These are phyloP conservation scores for Caerostris extrusa DNA, from an alignment of 1,140 invertebrate species.

Conservation along the genomic window DNA sequence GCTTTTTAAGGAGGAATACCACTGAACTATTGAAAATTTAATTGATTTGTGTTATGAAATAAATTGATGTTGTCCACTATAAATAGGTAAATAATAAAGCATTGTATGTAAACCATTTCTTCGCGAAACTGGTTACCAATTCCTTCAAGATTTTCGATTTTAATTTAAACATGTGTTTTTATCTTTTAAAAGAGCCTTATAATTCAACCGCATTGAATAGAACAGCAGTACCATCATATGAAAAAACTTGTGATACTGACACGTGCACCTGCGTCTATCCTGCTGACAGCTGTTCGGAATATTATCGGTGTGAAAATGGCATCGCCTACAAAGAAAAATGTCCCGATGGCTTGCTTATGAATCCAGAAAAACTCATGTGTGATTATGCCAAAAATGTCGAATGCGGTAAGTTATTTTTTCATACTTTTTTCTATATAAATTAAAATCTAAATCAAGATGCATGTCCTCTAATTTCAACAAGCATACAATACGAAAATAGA, in stretches of 20 bases:
- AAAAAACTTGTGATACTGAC: neutral
- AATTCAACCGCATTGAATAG: neutral
- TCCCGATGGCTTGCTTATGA: slow-evolving; percentile 26
- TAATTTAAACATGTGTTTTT: neutral
- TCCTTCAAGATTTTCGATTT: no score
- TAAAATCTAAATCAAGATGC: no score
- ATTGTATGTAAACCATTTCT: no score
- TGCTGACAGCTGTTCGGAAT: slow-evolving; percentile 1
- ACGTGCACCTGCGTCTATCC: slow-evolving; percentile 46
- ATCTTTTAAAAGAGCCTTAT: neutral
- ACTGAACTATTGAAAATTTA: no score
- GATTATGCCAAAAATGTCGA: slow-evolving; percentile 57
- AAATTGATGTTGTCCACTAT: no score
- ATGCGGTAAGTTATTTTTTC: slow-evolving; percentile 23
- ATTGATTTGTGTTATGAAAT: no score
- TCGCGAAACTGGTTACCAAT: no score
- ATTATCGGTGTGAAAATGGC: slow-evolving; percentile 48
- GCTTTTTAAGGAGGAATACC: no score
- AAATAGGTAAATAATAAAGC: no score
- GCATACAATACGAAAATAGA: no score
- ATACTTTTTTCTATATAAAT: no score
- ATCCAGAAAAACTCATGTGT: slow-evolving; percentile 9
- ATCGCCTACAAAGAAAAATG: slow-evolving; percentile 52
- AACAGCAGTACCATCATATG: neutral
- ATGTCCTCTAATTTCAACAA: no score